Evolutionary conservation across 2,888 invertebrate genomes (phyloP), one percentile per base, ranked within the genome.

Genomic region (Dryobota labecula): DNA sequence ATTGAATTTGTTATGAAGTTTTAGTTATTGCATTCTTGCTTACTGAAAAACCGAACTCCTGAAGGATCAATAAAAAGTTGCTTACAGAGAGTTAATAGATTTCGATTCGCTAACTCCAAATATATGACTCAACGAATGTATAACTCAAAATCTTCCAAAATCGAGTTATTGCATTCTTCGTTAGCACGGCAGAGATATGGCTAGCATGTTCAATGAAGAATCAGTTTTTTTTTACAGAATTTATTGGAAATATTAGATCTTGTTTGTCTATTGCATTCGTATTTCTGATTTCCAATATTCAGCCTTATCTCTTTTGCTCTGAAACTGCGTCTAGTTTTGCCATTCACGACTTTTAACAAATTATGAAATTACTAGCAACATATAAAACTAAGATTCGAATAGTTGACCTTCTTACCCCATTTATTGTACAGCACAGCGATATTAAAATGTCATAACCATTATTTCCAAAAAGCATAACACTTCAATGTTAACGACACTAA

Each of bases 401-500:
- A 18, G 0, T 4, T 54, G 41, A 27, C 47, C 18, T 36, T 47
- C 64, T 7, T n/a, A 61, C 30, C 24, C 7, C 11, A 56, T 65
- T 33, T 3, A n/a, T n/a, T 56, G 36, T 20, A 36, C 7, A 4
- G 20, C 18, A 51, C 3, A 20, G 24, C 36, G 6, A 1, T 30
- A 65, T 49, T 13, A 69, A 41, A 76, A 53, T 18, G 7, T 3
- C 3, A 38, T 41, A 33, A 41, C 9, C 20, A 30, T 60, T 62
- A 49, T 53, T 30, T 30, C 20, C 13, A 15, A 64, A 51, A 38
- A 36, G 54, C 58, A 64, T 73, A 65, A 76, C 70, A 73, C 54
- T 70, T 73, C 24, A 62, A 68, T 63, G 41, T 72, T 30, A 75
- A 74, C 43, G 65, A 58, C 41, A 58, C 41, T 53, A 53, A 71